phyloP scores from a whole-genome alignment of 2,888 invertebrate species.

The Chaetoderma sp. region DNA sequence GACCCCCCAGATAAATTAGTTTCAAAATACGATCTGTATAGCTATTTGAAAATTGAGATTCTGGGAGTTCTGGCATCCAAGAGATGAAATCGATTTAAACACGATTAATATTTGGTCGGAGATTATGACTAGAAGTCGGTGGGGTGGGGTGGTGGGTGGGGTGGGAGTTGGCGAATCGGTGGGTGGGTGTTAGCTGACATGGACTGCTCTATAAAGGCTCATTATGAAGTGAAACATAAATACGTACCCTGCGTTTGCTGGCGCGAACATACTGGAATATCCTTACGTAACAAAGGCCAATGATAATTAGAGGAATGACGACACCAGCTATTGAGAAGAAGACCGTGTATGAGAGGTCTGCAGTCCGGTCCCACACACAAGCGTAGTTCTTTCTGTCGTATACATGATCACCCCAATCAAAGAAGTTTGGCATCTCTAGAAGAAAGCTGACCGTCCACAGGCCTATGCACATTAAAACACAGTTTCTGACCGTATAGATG shows the following conservation, averaged over 20 bases:
- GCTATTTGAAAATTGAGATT: too few species aligned
- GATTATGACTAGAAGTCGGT: too few species aligned
- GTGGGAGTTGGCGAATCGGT: too few species aligned
- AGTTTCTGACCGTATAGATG: conserved; percentile 27
- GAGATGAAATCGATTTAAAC: too few species aligned
- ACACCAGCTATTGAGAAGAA: conserved; percentile 37
- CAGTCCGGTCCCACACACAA: conserved; percentile 41
- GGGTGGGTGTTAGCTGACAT: conserved; percentile 5
- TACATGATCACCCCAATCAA: conserved; percentile 42
- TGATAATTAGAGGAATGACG: conserved; percentile 29
- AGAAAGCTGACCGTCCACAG: conserved; percentile 41
- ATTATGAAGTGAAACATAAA: too few species aligned
- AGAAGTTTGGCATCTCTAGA: conserved; percentile 34
- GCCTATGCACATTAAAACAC: conserved; percentile 28
- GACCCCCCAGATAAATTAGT: too few species aligned
- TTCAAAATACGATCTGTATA: too few species aligned
- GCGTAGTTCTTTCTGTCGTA: conserved; percentile 39
- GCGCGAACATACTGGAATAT: conserved; percentile 27
- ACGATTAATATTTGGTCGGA: too few species aligned
- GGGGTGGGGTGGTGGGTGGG: too few species aligned
- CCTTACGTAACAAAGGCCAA: conserved; percentile 31
- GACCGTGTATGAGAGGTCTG: conserved; percentile 36
- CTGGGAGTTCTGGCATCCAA: too few species aligned
- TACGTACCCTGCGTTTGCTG: conserved; percentile 17
- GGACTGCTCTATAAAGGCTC: too few species aligned